These are phyloP conservation scores for Sceliomorpha sp. DNA, from an alignment of 2,888 invertebrate genomes.

Conservation along the genomic window DNA sequence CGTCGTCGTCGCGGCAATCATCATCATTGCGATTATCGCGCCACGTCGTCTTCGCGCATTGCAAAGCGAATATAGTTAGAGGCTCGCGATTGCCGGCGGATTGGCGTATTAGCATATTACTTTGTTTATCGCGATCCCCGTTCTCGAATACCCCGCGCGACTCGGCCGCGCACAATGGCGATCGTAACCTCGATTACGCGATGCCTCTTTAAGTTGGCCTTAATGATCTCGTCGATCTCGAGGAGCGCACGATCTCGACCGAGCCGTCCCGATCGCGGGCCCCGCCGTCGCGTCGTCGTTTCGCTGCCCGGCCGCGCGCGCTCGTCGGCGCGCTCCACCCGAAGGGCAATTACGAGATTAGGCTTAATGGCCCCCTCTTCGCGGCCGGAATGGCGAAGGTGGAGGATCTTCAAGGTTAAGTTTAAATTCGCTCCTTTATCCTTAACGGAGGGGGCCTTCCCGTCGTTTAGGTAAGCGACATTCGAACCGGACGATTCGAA, in stretches of 20 bases:
- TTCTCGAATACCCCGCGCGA: slow-evolving; percentile 32
- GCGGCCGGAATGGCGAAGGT: too few species aligned
- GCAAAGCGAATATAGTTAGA: slow-evolving; percentile 43
- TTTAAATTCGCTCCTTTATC: too few species aligned
- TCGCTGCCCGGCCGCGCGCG: background rate
- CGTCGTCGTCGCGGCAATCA: slow-evolving; percentile 24
- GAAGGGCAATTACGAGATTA: too few species aligned
- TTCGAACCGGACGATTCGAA: too few species aligned
- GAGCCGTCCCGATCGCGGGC: background rate
- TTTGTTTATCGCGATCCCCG: slow-evolving; percentile 53
- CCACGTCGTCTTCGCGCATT: slow-evolving; percentile 40
- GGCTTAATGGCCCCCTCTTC: too few species aligned
- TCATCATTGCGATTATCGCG: slow-evolving; percentile 30
- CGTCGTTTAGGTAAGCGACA: too few species aligned
- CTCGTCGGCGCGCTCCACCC: too few species aligned
- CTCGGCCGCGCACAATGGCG: slow-evolving; percentile 40
- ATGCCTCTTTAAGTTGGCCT: slow-evolving; percentile 32
- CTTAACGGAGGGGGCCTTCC: too few species aligned
- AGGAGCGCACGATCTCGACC: slow-evolving; percentile 16
- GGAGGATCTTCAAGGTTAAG: too few species aligned
- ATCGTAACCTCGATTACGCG: slow-evolving; percentile 45
- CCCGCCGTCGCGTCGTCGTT: slow-evolving; percentile 1
- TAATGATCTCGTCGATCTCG: slow-evolving; percentile 26
- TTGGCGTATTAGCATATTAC: slow-evolving; percentile 53
- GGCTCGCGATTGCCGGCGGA: slow-evolving; percentile 35